Evolutionary conservation across 1,140 invertebrate genomes (phyloP), one percentile per base, ranked within the genome.

Genomic region (Drosophila auraria): DNA sequence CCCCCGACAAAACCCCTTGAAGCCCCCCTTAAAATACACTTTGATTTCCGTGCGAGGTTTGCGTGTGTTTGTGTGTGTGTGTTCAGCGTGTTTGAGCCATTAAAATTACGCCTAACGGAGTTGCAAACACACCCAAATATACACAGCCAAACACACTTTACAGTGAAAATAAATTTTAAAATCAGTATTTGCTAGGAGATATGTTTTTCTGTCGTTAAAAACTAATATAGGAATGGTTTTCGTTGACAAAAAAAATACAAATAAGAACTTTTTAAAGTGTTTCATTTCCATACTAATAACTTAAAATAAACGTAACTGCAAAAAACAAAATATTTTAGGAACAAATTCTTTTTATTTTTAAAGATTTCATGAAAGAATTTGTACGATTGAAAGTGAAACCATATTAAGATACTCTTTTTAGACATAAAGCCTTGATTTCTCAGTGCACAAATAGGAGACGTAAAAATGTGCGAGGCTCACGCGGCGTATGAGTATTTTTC

Each of bases 71-170:
- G 50, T 68, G 44, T 65, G 50, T 59, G 76, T 73, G 71, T 54
- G 68, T 66, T 44, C 60, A 69, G 82, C 64, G 80, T 90, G 86
- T 90, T 90, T 82, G 82, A 76, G 76, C 86, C 86, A 90, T 90
- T 90, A 90, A 90, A 90, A 90, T 90, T 90, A 90, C 86, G 86
- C 86, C 86, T 90, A 90, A 90, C 71, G 56, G 54, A 45, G 71
- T 74, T 51, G 47, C 71, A 73, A 60, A 74, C 83, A 80, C 74
- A 62, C 77, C 70, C 66, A 51, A 82, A 79, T 69, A 65, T 50
- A 20, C 62, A 69, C 56, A 54, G 14, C 17, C 44, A 61, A 42
- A 82, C 63, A 77, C 68, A 82, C 86, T 27, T 56, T 56, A 56
- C 54, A 57, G 20, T 11, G 38, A 11, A 44, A 44, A 62, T 12